Conservation (phyloP, 2,113 vertebrate species). For the Nothoprocta pentlandii region DNA sequence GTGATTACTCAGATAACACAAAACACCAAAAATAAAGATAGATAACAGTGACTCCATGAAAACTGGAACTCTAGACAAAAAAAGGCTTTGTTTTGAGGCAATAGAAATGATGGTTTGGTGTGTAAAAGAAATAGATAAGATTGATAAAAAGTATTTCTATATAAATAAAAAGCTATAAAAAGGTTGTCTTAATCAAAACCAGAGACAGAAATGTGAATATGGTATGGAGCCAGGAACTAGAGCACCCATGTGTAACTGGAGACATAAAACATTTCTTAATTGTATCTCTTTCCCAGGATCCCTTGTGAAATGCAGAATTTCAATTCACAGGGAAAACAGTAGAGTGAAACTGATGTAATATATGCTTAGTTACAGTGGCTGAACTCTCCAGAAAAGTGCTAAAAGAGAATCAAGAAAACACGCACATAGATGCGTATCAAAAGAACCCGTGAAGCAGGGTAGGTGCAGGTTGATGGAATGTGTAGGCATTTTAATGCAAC, state of each 20-base stretch:
- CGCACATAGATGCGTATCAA: background rate
- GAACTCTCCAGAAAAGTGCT: background rate
- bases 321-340: background rate
- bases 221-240: background rate
- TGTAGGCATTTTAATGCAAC: background rate
- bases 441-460: background rate
- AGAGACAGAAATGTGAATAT: background rate
- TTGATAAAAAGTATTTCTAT: background rate
- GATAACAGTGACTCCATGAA: background rate
- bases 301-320: background rate
- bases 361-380: background rate
- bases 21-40: background rate
- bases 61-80: background rate
- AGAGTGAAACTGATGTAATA: background rate
- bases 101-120: background rate
- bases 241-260: background rate
- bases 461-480: constrained; percentile 6
- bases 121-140: background rate
- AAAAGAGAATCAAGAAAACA: constrained; percentile 1
- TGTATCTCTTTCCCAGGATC: constrained; percentile 9
- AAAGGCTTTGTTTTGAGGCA: background rate
- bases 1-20: background rate
- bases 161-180: background rate
- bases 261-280: constrained; percentile 22
- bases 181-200: background rate